These are phyloP conservation scores for Drosophila rhopaloa DNA, from an alignment of 1,140 invertebrate genomes.

Conservation along the genomic window DNA sequence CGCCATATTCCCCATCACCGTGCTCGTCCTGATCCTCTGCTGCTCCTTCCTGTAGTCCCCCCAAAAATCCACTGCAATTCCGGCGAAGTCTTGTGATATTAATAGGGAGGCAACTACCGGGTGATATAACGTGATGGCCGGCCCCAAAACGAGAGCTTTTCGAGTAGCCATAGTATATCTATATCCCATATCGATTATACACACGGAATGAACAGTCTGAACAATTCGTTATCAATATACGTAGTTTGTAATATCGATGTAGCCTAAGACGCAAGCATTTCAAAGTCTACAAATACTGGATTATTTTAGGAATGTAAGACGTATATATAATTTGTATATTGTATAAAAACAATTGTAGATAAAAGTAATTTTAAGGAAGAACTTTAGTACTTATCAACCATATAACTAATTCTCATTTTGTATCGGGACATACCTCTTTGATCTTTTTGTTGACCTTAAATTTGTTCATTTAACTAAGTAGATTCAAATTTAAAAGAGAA, in stretches of 20 bases:
- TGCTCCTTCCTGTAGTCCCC: conserved; percentile 89
- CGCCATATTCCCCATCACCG: conserved; percentile 90
- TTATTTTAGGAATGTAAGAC: conserved; percentile 3
- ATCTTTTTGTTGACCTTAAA: not conserved
- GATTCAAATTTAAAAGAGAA: not conserved
- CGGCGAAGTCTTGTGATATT: conserved; percentile 65
- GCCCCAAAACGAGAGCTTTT: conserved; percentile 49
- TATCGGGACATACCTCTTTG: not conserved
- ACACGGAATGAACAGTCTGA: conserved; percentile 66
- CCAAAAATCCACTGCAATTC: not conserved
- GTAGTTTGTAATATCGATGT: conserved; percentile 23
- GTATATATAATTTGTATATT: conserved; percentile 18
- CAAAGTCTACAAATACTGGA: conserved; percentile 17
- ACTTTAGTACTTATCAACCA: conserved; percentile 10
- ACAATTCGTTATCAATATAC: conserved; percentile 41
- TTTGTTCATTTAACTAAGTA: not conserved
- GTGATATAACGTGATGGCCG: conserved; percentile 57
- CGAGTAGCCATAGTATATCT: conserved; percentile 30
- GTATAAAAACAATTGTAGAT: conserved; percentile 25
- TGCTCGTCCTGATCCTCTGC: conserved; percentile 89
- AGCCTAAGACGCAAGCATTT: conserved; percentile 60
- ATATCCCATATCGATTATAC: conserved; percentile 43
- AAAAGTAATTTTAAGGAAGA: conserved; percentile 8
- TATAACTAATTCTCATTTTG: conserved; percentile 3
- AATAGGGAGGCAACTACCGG: conserved; percentile 51